A percentile compares a stretch with the other conserved stretches of the same genome.
Evolutionary conservation across 2,797 vertebrate species (phyloP).

Genomic region (Pangasius krempfi): DNA sequence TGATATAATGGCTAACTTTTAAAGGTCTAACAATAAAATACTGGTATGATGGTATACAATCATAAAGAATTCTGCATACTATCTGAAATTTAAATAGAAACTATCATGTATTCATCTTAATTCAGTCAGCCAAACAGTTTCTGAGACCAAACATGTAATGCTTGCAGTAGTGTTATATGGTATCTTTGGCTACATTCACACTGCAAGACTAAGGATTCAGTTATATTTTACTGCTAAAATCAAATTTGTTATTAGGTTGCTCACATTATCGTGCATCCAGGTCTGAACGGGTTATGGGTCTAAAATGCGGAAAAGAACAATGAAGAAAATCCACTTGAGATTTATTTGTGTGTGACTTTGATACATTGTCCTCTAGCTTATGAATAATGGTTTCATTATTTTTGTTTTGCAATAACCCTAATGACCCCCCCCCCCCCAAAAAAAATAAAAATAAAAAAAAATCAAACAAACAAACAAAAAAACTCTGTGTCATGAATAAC

Average conservation of each 20-base stretch:
- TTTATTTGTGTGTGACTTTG: not conserved
- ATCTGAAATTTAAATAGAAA: not conserved
- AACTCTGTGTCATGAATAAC: not conserved
- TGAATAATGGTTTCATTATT: not conserved
- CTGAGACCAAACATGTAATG: not conserved
- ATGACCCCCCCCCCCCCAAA: not conserved
- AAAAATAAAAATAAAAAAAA: not conserved
- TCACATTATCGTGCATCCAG: not conserved
- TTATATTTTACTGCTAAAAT: not conserved
- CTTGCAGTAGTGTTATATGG: not conserved
- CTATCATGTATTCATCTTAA: not conserved
- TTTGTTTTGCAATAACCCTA: not conserved
- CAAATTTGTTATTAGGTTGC: not conserved
- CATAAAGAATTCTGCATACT: not conserved
- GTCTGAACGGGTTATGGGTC: not conserved
- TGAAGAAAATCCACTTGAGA: not conserved
- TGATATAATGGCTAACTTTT: not conserved
- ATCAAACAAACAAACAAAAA: not conserved
- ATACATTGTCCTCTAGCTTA: not conserved
- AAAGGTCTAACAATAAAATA: not conserved
- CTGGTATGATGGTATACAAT: not conserved
- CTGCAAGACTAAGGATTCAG: not conserved
- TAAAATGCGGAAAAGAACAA: not conserved
- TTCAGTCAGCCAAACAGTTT: not conserved
- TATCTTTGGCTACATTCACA: not conserved